phyloP scores from a whole-genome alignment of 2,113 vertebrate species.

The Meles meles region DNA sequence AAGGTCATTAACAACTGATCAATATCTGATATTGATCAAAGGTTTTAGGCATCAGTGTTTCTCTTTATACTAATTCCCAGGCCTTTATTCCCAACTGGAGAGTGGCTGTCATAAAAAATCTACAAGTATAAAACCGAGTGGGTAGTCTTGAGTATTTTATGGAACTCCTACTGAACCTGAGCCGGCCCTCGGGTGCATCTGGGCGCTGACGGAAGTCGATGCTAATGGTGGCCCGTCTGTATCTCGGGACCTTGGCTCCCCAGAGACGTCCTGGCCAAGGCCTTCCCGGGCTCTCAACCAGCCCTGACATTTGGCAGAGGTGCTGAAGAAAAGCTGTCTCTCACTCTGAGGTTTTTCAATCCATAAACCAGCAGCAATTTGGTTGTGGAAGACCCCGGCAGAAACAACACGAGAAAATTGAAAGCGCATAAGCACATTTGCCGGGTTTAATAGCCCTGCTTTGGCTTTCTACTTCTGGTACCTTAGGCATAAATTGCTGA shows the following conservation, averaged over 20 bases:
- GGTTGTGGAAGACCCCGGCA: slow-evolving; percentile 62
- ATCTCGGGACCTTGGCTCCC: neutral
- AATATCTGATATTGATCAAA: neutral
- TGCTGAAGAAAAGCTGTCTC: slow-evolving; percentile 43
- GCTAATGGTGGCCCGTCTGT: neutral
- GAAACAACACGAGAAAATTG: slow-evolving; percentile 70
- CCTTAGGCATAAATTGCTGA: slow-evolving; percentile 69
- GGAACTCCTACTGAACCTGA: neutral
- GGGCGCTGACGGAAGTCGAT: neutral
- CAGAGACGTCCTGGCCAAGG: neutral
- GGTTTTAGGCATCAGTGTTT: neutral
- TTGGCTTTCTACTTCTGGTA: slow-evolving; percentile 57
- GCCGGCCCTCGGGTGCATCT: neutral
- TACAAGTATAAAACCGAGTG: neutral
- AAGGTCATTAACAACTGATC: neutral
- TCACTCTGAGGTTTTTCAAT: slow-evolving; percentile 62
- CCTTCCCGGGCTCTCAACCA: neutral
- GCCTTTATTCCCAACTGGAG: neutral
- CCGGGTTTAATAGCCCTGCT: slow-evolving; percentile 53
- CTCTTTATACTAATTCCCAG: neutral
- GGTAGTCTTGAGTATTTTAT: neutral
- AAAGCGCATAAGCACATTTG: slow-evolving; percentile 69
- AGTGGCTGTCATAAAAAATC: neutral
- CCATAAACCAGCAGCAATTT: slow-evolving; percentile 71
- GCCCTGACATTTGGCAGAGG: slow-evolving; percentile 39